Evolutionary conservation across 2,113 vertebrate genomes (phyloP).

Genomic region (Trogon surrucura): DNA sequence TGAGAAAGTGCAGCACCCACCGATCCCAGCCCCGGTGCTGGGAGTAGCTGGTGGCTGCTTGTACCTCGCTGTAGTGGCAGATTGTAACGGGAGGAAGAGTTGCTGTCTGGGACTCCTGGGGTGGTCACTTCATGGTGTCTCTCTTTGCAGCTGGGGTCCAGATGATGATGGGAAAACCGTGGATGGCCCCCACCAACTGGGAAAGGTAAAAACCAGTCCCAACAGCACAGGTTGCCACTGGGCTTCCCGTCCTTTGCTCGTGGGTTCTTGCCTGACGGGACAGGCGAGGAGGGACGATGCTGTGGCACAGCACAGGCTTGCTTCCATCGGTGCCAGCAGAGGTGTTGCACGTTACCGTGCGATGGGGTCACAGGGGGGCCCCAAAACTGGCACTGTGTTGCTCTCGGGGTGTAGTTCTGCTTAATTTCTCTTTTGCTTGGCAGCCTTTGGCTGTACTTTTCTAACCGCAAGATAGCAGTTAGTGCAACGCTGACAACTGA

Average conservation of each 20-base stretch:
- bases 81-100: neutral
- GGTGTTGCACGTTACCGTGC: neutral
- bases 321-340: rapidly evolving
- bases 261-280: neutral
- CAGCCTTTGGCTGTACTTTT: neutral
- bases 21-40: rapidly evolving
- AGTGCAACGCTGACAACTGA: too few species aligned
- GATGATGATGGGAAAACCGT: constrained; percentile 96
- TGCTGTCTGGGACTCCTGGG: rapidly evolving
- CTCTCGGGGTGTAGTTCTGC: neutral
- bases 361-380: neutral
- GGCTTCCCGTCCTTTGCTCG: neutral
- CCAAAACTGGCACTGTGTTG: neutral
- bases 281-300: rapidly evolving
- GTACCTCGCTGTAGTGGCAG: neutral
- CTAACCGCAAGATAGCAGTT: neutral
- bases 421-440: neutral
- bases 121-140: neutral
- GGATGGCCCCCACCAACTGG: constrained; percentile 95
- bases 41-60: neutral
- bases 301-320: neutral
- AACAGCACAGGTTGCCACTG: neutral
- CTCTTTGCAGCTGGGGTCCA: constrained; percentile 91
- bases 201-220: constrained; percentile 81
- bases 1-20: neutral